phyloP scores from a whole-genome alignment of 2,113 vertebrate species.

The Gallinago media region DNA sequence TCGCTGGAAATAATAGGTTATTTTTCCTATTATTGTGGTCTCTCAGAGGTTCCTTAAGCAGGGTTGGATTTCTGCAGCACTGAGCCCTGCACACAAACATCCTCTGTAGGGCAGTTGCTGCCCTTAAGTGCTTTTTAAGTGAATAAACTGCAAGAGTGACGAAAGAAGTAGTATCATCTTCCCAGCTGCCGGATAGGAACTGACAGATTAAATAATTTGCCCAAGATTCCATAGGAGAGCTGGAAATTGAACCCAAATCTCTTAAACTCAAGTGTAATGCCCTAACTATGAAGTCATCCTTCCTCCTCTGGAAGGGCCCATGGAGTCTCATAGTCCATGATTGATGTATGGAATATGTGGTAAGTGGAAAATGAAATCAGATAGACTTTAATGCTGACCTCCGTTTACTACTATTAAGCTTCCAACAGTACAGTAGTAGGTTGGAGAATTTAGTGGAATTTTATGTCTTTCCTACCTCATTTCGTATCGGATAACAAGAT shows the following conservation, averaged over 20 bases:
- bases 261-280: background rate
- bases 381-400: background rate
- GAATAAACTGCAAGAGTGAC: background rate
- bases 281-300: background rate
- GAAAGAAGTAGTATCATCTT: background rate
- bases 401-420: background rate
- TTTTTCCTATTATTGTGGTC: background rate
- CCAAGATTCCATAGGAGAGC: background rate
- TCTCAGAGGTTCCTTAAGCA: background rate
- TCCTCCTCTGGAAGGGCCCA: background rate
- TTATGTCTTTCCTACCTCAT: background rate
- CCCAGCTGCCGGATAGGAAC: background rate
- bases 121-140: background rate
- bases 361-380: constrained; percentile 44
- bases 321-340: background rate
- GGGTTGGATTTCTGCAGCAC: background rate
- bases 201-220: background rate
- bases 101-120: background rate
- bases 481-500: background rate
- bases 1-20: background rate
- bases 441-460: background rate
- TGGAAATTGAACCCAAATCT: constrained; percentile 1
- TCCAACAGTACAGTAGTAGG: background rate
- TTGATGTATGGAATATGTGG: background rate
- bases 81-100: background rate